A percentile compares a stretch with the other conserved stretches of the same genome.
phyloP scores from a whole-genome alignment of 2,888 invertebrate species.

The Andrena hattorfiana region DNA sequence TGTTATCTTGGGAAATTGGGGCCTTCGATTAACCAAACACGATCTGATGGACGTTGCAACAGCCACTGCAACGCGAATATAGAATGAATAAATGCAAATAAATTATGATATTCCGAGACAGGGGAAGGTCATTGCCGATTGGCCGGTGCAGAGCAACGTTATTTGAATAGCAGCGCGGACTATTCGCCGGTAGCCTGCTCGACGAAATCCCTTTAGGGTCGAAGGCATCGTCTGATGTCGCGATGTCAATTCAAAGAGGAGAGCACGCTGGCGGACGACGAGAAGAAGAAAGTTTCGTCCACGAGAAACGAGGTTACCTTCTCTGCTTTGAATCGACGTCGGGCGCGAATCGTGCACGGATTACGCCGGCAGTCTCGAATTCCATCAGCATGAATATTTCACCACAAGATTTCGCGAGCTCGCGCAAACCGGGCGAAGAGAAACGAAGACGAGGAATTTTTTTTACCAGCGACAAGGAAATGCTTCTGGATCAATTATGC shows the following conservation, averaged over 20 bases:
- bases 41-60: not conserved
- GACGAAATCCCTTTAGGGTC: constrained; percentile 53
- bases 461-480: constrained; percentile 56
- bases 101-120: not conserved
- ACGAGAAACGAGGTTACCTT: constrained; percentile 69
- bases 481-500: constrained; percentile 65
- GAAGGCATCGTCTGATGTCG: constrained; percentile 40
- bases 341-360: constrained; percentile 66
- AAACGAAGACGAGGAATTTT: constrained; percentile 40
- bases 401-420: constrained; percentile 53
- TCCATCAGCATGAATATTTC: constrained; percentile 69
- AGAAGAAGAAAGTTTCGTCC: constrained; percentile 65
- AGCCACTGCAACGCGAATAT: not conserved
- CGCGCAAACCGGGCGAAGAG: constrained; percentile 17
- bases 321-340: constrained; percentile 65
- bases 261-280: constrained; percentile 3
- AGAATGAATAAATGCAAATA: not conserved
- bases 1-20: too few species aligned
- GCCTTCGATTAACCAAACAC: too few species aligned
- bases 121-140: not conserved
- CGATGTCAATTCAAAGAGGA: constrained; percentile 56
- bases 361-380: constrained; percentile 62
- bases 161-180: constrained; percentile 1
- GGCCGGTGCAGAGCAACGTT: not conserved
- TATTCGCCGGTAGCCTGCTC: not conserved